These are phyloP conservation scores for Lanius ludovicianus DNA, from an alignment of 2,113 vertebrate species.

Conservation along the genomic window DNA sequence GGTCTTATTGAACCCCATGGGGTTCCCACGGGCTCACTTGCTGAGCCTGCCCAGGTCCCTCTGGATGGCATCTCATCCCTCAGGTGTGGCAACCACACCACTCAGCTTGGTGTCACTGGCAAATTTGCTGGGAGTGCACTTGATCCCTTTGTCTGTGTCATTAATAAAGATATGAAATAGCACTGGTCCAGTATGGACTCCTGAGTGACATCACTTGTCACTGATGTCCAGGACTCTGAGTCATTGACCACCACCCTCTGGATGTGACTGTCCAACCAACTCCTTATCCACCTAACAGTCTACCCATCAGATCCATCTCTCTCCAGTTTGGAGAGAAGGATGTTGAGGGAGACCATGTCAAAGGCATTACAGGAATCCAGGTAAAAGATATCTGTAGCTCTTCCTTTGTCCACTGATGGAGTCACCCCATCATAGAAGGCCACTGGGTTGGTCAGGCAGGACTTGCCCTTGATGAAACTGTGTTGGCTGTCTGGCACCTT, in stretches of 20 bases:
- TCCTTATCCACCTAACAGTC: background rate
- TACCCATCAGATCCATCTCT: background rate
- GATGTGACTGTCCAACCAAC: background rate
- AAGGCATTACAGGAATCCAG: background rate
- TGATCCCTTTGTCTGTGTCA: background rate
- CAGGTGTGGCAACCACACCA: background rate
- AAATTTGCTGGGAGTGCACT: background rate
- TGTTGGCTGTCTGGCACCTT: background rate
- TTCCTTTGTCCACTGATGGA: background rate
- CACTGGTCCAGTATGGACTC: too few relatives aligned
- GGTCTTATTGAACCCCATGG: background rate
- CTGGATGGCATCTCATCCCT: background rate
- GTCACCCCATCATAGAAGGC: background rate
- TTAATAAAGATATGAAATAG: background rate
- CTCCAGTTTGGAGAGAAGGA: background rate
- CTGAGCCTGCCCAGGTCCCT: background rate
- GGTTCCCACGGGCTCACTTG: background rate
- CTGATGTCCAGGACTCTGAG: background rate
- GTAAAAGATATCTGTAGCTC: background rate
- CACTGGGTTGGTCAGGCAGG: background rate
- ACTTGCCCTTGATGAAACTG: background rate
- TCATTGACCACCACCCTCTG: background rate
- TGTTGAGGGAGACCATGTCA: background rate
- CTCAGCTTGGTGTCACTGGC: background rate
- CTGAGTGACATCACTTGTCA: background rate